These are phyloP conservation scores for Linyphia triangularis DNA, from an alignment of 2,888 invertebrate species.

Conservation along the genomic window DNA sequence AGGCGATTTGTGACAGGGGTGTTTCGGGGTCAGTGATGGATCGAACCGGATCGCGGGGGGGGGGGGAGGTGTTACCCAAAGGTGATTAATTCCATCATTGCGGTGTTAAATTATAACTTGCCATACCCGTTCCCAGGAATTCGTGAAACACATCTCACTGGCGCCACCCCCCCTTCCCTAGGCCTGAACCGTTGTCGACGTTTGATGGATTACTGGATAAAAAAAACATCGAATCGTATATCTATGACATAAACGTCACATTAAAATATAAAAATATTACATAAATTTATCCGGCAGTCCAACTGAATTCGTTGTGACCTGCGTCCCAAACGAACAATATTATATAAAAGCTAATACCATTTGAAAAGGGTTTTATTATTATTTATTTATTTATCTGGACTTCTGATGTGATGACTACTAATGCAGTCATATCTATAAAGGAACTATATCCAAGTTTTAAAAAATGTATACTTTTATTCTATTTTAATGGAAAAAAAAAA, in stretches of 20 bases:
- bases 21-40: neutral
- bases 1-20: neutral
- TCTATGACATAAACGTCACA: neutral
- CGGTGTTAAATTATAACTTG: constrained; percentile 47
- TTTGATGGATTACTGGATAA: constrained; percentile 38
- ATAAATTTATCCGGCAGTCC: neutral
- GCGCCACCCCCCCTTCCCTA: neutral
- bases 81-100: constrained; percentile 18
- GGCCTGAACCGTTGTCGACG: neutral
- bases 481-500: no score
- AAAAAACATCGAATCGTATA: neutral
- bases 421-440: no score
- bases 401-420: no score
- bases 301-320: neutral
- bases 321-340: no score
- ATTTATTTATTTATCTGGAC: no score
- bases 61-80: neutral
- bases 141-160: neutral
- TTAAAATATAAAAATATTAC: neutral
- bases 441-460: no score
- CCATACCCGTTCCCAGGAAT: neutral
- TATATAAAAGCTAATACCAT: no score
- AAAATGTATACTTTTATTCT: no score
- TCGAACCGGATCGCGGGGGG: neutral
- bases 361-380: no score